Evolutionary conservation across 1,140 invertebrate species (phyloP), one percentile per base, ranked within the genome.

Genomic region (Camponotus pennsylvanicus): DNA sequence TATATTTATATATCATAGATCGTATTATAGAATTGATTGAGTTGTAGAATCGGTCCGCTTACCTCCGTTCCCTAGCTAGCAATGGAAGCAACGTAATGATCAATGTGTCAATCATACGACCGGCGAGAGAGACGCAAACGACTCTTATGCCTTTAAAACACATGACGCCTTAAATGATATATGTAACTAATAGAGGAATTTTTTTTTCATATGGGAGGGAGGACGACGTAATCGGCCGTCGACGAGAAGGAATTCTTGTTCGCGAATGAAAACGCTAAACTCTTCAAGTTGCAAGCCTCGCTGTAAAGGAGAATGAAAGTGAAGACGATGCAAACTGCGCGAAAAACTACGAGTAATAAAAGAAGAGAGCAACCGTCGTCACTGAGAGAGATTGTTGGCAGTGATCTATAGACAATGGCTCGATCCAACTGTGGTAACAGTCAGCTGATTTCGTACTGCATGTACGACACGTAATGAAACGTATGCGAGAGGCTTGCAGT

Each of bases 51-150:
- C 90, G 86, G 69, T 92, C 92, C 71, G 91, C 92, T 94, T 95
- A 95, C 94, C 94, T 95, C 91, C 89, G 90, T 93, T 94, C 94
- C 94, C 94, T 94, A 94, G 94, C 94, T 95, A 93, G 94, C 94
- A 95, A 94, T 94, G 93, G 91, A 94, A 95, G 93, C 92, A 94
- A 94, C 91, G 90, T 85, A 93, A 92, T 93, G 86, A 94, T 95
- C 93, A 95, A 93, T 94, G 89, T 90, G 90, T 92, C 91, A 92
- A 92, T 93, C 32, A 87, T 88, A 92, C 86, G 89, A 87, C 55
- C 75, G 52, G 87, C 76, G 77, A 86, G 75, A 55, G 66, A 88
- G 66, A 76, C 71, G 75, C 79, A 45, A 70, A 87, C 82, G 82
- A 86, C 52, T 52, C 49, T 78, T 69, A 61, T 82, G 77, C 55